Conservation (phyloP, 1,140 invertebrate genomes). For the Papilio machaon region DNA sequence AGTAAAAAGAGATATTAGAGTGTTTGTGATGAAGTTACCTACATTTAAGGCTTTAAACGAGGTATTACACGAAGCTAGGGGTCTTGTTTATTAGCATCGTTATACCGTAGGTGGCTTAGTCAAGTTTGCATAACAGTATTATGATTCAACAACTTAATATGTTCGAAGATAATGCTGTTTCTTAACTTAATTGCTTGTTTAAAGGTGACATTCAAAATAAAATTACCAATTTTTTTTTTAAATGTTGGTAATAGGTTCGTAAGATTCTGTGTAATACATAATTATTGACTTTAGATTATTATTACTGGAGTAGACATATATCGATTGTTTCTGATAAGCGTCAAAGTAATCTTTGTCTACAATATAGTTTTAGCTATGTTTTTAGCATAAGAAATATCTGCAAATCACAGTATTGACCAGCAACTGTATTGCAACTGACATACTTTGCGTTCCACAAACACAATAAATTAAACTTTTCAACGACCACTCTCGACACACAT, state of each 20-base stretch:
- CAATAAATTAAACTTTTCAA: conserved; percentile 26
- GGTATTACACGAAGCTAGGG: background rate
- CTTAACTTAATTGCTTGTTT: conserved; percentile 4
- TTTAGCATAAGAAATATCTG: background rate
- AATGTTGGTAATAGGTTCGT: background rate
- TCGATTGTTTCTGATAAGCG: too few relatives aligned
- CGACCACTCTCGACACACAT: conserved; percentile 5
- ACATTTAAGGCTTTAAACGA: conserved; percentile 16
- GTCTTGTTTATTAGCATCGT: conserved; percentile 18
- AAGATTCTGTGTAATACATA: background rate
- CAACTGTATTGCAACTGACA: background rate
- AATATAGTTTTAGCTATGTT: background rate
- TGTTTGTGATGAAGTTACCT: conserved; percentile 12
- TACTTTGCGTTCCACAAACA: background rate
- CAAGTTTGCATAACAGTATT: background rate
- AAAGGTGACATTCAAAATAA: background rate
- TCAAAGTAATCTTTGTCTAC: too few relatives aligned
- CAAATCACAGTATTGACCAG: background rate
- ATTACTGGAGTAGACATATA: too few relatives aligned
- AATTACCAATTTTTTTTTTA: background rate
- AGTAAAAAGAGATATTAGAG: background rate
- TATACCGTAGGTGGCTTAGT: conserved; percentile 11
- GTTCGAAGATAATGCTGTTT: conserved; percentile 2
- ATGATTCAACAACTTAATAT: conserved; percentile 16
- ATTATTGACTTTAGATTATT: too few relatives aligned